Percentiles rank a stretch among this genome's conserved stretches.
These are phyloP conservation scores for Leptinotarsa haldemani DNA, from an alignment of 2,888 invertebrate species.

Conservation along the genomic window DNA sequence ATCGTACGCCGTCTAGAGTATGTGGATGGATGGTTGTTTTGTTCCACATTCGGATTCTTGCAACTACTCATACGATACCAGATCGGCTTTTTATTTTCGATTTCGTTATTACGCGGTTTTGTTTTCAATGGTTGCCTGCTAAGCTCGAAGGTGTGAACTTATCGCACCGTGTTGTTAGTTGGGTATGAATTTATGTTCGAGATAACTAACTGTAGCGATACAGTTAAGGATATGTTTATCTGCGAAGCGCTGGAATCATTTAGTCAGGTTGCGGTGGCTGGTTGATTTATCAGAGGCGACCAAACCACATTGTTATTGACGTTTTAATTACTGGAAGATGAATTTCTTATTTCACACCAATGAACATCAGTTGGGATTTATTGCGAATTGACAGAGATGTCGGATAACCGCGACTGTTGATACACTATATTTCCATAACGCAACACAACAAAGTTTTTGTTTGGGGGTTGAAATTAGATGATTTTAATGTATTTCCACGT, in stretches of 20 bases:
- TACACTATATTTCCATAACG: too few relatives aligned
- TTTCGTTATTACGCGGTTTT: neutral
- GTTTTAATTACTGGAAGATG: neutral
- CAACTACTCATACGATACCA: neutral
- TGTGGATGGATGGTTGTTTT: conserved; percentile 7
- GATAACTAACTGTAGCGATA: conserved; percentile 20
- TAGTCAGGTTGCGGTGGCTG: neutral
- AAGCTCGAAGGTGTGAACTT: conserved; percentile 21
- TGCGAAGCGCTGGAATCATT: neutral
- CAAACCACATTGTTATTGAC: neutral
- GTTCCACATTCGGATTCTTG: conserved; percentile 17
- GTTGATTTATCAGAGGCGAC: neutral
- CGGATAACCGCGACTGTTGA: too few relatives aligned
- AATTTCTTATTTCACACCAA: neutral
- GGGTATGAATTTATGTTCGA: conserved; percentile 23
- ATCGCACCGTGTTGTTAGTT: conserved; percentile 16
- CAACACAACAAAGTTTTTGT: too few relatives aligned
- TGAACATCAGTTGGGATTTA: too few relatives aligned
- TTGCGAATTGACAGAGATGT: too few relatives aligned
- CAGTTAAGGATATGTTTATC: conserved; percentile 20
- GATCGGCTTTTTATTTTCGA: neutral
- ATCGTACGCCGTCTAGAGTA: conserved; percentile 8
- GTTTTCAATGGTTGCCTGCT: neutral
- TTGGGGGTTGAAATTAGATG: too few relatives aligned
- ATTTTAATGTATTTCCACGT: too few relatives aligned